These are phyloP conservation scores for Melopsittacus undulatus DNA, from an alignment of 2,797 vertebrate genomes.

Conservation along the genomic window DNA sequence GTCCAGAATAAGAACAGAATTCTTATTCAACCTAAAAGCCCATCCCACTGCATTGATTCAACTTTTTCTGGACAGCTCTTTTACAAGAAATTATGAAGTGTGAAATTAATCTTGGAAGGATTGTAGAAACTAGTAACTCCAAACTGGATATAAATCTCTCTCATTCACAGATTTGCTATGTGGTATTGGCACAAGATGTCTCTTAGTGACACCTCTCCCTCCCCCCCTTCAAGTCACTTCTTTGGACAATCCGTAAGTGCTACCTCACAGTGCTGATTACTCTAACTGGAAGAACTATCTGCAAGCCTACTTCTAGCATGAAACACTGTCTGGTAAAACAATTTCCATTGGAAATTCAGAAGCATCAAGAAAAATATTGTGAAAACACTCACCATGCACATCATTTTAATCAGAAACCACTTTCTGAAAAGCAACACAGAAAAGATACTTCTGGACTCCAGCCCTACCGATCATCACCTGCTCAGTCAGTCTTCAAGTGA, in stretches of 20 bases:
- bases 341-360: not conserved
- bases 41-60: not conserved
- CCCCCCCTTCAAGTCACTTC: not conserved
- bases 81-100: not conserved
- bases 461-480: not conserved
- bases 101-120: slow-evolving; percentile 24
- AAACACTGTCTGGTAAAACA: not conserved
- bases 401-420: not conserved
- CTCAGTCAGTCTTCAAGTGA: not conserved
- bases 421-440: not conserved
- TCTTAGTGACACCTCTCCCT: not conserved
- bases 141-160: not conserved
- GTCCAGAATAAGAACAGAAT: not conserved
- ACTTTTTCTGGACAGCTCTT: not conserved
- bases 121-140: not conserved
- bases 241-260: not conserved
- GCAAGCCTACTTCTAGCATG: not conserved
- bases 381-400: not conserved
- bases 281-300: not conserved
- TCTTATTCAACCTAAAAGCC: not conserved
- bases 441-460: not conserved
- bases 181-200: not conserved
- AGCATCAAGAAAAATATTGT: not conserved
- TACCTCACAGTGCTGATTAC: not conserved
- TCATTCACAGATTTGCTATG: not conserved